phyloP scores from a whole-genome alignment of 2,113 vertebrate species.

The Zosterops borbonicus region DNA sequence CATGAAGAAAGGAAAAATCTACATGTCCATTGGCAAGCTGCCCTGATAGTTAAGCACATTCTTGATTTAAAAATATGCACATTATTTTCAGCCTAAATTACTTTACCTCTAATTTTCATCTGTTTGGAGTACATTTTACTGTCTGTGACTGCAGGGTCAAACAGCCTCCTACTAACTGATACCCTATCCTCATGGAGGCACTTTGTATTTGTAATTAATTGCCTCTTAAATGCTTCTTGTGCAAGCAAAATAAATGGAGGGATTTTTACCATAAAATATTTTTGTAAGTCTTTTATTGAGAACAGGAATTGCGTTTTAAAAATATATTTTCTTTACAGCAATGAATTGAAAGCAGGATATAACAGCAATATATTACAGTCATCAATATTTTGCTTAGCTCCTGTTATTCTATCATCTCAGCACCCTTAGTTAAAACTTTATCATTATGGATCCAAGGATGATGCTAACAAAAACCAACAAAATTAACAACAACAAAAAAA shows the following conservation, averaged over 20 bases:
- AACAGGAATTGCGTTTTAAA: neutral
- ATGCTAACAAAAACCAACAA: neutral
- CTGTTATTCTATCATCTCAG: neutral
- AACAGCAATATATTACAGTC: neutral
- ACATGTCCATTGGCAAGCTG: conserved; percentile 3
- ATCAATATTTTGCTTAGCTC: neutral
- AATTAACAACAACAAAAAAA: neutral
- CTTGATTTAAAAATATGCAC: conserved; percentile 21
- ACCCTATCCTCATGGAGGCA: neutral
- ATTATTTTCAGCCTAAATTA: conserved; percentile 8
- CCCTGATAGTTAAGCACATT: conserved; percentile 25
- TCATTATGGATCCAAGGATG: neutral
- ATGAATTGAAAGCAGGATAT: neutral
- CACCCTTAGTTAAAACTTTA: neutral
- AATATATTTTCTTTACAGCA: neutral
- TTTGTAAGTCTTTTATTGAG: neutral
- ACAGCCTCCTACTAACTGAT: neutral
- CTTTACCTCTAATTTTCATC: neutral
- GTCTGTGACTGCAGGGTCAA: neutral
- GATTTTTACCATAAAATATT: neutral
- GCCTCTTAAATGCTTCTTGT: neutral
- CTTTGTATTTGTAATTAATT: neutral
- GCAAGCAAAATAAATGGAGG: neutral
- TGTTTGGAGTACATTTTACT: neutral
- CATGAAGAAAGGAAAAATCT: conserved; percentile 27